Conservation (phyloP, 2,797 vertebrate species). For the Coccyzus lansbergi region DNA sequence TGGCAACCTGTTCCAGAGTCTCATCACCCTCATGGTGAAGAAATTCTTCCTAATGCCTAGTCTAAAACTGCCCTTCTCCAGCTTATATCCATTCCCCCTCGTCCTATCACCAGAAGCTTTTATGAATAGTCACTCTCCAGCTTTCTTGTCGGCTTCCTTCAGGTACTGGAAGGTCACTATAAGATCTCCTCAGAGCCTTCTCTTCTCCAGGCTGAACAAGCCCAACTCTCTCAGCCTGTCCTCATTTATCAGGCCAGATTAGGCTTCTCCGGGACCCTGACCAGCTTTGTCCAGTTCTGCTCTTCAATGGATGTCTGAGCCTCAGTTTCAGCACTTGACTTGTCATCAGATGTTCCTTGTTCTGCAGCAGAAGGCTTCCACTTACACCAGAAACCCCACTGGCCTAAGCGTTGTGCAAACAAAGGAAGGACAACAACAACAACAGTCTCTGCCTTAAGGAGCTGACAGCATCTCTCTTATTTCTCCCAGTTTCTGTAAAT, state of each 20-base stretch:
- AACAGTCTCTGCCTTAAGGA: slow-evolving; percentile 2
- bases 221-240: too few species aligned
- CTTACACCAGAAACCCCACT: not conserved
- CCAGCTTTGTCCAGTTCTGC: not conserved
- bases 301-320: not conserved
- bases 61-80: too few species aligned
- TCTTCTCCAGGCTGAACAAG: too few species aligned
- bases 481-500: slow-evolving; percentile 44
- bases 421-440: slow-evolving; percentile 24
- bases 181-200: too few species aligned
- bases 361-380: not conserved
- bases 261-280: not conserved
- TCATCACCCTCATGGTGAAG: too few species aligned
- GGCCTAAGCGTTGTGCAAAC: not conserved
- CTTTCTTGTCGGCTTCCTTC: too few species aligned
- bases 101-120: too few species aligned
- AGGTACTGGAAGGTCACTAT: too few species aligned
- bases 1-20: too few species aligned
- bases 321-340: not conserved
- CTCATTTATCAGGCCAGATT: not conserved
- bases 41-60: too few species aligned
- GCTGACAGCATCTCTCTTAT: slow-evolving; percentile 27
- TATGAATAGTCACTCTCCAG: too few species aligned
- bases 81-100: too few species aligned
- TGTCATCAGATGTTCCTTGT: not conserved